Base-by-base conservation (phyloP, 2,888 invertebrate species). In the Calliphora vomitoria region DNA sequence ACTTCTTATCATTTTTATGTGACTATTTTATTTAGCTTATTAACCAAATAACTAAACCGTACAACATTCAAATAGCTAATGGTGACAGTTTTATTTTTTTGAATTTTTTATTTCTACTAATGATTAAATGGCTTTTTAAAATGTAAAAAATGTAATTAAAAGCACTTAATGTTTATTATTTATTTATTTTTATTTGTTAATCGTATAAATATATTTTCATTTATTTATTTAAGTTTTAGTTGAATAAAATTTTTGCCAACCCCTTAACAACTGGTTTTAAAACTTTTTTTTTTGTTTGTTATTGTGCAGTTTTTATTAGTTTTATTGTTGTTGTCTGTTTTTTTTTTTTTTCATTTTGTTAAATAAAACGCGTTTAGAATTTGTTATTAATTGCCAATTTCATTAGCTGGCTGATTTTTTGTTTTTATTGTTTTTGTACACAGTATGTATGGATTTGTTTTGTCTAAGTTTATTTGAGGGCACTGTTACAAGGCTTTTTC, bases 401-500 rank as follows among this genome's bases (percentile, higher is more conserved):
- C 47, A 53, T 79, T 76, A 55, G 68, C 18, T 66, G 75, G 53
- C 44, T 71, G 8, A 0, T 72, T 62, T 74, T 74, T 75, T 74
- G 41, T 20, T 62, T 71, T 41, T 20, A 20, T 50, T 71, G 86
- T 83, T 89, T 81, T 86, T 55, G 4, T 18, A 18, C 5, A 55
- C 58, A 25, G 2, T 58, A 4, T 88, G 75, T 60, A 25, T 88
- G 74, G 50, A 25, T 74, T 78, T 60, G 15, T 75, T n/a, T 71
- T 53, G 55, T 71, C 76, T 84, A 74, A 90, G 89, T 89, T 89
- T 90, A 90, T 92, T 92, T 92, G 93, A 90, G 92, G 93, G 93
- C 92, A 92, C 90, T 92, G 90, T 91, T 92, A 92, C 92, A 92
- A 92, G 92, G 92, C 90, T 91, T 80, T 90, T 88, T 72, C 68